phyloP scores from a whole-genome alignment of 2,797 vertebrate genomes.

The Vireo griseus region DNA sequence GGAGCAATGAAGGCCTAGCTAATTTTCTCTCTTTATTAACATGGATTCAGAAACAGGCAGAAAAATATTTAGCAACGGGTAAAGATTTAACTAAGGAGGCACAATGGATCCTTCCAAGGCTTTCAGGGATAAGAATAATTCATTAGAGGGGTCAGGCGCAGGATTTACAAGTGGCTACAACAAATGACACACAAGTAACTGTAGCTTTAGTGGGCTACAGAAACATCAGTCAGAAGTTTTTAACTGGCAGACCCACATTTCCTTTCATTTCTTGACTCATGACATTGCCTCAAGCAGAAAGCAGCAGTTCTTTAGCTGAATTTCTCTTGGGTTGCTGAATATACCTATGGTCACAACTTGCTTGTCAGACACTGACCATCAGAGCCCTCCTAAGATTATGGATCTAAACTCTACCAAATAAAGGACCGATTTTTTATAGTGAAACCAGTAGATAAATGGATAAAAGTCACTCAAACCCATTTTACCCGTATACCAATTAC shows the following conservation, averaged over 20 bases:
- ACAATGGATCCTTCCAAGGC: neutral
- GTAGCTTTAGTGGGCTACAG: neutral
- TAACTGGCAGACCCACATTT: neutral
- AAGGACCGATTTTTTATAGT: neutral
- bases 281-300: neutral
- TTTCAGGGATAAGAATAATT: neutral
- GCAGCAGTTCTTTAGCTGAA: neutral
- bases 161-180: neutral
- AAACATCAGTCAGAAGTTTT: neutral
- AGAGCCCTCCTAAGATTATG: neutral
- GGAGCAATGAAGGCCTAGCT: neutral
- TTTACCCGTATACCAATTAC: neutral
- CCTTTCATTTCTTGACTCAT: neutral
- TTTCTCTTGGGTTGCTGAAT: neutral
- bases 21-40: neutral
- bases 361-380: neutral
- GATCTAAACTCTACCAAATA: neutral
- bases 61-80: neutral
- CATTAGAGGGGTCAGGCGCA: neutral
- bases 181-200: neutral
- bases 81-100: neutral
- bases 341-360: neutral
- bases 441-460: neutral
- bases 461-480: neutral
- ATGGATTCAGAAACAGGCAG: neutral